These are phyloP conservation scores for Cabera pusaria DNA, from an alignment of 2,888 invertebrate species.

Conservation along the genomic window DNA sequence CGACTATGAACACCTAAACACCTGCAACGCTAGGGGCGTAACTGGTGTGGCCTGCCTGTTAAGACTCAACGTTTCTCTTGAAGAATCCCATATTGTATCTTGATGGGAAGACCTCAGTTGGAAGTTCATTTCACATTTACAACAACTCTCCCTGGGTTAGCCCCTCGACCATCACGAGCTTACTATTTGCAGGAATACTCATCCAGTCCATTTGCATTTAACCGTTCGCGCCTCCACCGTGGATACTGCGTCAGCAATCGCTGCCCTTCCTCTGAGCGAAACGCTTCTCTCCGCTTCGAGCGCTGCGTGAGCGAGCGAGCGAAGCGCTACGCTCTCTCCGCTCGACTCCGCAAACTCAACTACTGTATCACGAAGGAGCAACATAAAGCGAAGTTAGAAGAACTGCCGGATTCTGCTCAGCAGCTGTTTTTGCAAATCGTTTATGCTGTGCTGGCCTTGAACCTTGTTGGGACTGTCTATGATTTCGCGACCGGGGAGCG, in stretches of 20 bases:
- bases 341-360: slow-evolving; percentile 31
- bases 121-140: not conserved
- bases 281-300: slow-evolving; percentile 32
- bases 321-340: slow-evolving; percentile 23
- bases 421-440: slow-evolving; percentile 26
- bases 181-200: slow-evolving; percentile 19
- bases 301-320: slow-evolving; percentile 31
- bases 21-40: too few species aligned
- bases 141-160: too few species aligned
- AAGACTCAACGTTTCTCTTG: not conserved
- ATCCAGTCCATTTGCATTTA: slow-evolving; percentile 20
- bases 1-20: too few species aligned
- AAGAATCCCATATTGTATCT: not conserved
- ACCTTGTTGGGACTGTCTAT: slow-evolving; percentile 39
- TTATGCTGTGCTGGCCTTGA: slow-evolving; percentile 29
- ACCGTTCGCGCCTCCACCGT: slow-evolving; percentile 34
- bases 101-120: too few species aligned
- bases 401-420: slow-evolving; percentile 12
- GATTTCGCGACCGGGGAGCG: slow-evolving; percentile 22
- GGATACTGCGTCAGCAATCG: slow-evolving; percentile 38
- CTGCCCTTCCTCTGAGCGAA: slow-evolving; percentile 24
- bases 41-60: too few species aligned
- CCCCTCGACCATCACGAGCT: too few species aligned
- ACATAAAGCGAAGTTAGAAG: slow-evolving; percentile 1
- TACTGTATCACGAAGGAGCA: slow-evolving; percentile 37